Conservation (phyloP, 2,797 vertebrate species). For the Hippoglossus hippoglossus region DNA sequence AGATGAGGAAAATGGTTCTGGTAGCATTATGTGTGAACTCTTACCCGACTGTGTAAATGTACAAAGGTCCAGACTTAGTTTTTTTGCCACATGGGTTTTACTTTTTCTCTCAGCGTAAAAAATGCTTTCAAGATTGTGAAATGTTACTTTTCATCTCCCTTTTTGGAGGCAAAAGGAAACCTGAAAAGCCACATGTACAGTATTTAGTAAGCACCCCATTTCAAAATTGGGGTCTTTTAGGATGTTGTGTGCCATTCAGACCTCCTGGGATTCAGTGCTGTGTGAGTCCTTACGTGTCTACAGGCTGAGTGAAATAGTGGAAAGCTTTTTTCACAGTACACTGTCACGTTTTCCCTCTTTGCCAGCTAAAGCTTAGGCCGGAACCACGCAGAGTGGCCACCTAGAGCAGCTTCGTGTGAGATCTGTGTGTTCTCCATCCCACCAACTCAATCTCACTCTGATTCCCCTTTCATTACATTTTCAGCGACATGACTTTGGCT, state of each 20-base stretch:
- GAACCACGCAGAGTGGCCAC: conserved; percentile 55
- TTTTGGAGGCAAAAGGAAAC: conserved; percentile 73
- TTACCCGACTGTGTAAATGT: conserved; percentile 7
- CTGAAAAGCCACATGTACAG: conserved; percentile 78
- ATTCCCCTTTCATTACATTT: conserved; percentile 54
- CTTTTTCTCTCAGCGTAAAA: conserved; percentile 65
- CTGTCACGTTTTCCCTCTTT: conserved; percentile 61
- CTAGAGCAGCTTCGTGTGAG: conserved; percentile 48
- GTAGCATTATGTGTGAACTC: conserved; percentile 32
- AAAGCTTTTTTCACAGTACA: conserved; percentile 46
- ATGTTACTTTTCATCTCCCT: conserved; percentile 77
- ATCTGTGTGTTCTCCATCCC: conserved; percentile 38
- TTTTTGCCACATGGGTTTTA: conserved; percentile 37
- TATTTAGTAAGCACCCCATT: conserved; percentile 81
- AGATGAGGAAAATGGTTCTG: conserved; percentile 8
- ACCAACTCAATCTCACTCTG: conserved; percentile 14
- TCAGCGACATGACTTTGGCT: conserved; percentile 39
- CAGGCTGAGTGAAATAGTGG: conserved; percentile 47
- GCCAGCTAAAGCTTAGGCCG: conserved; percentile 42
- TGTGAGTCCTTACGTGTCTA: conserved; percentile 40
- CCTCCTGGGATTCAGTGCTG: conserved; percentile 68
- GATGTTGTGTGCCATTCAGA: conserved; percentile 70
- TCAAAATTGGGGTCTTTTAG: conserved; percentile 78
- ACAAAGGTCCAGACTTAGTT: no score
- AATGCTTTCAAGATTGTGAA: conserved; percentile 82